Conservation (phyloP, 35 echinoderm and acorn worm genomes). For the Stichopus chloronotus region DNA sequence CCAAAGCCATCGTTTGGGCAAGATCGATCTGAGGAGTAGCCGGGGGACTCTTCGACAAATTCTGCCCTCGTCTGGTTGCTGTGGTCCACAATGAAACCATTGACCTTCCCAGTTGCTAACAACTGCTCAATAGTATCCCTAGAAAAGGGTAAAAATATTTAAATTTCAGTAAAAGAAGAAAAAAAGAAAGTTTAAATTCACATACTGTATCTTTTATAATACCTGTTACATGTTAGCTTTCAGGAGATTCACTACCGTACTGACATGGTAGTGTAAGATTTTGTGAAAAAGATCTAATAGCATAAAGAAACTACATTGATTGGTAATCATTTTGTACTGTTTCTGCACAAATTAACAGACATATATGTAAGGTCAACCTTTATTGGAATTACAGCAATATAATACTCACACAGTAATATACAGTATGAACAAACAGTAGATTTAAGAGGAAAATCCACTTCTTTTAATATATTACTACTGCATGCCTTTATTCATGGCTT, state of each 20-base stretch:
- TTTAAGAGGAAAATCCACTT: too few relatives aligned
- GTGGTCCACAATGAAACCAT: conserved; percentile 80
- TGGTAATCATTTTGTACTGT: neutral
- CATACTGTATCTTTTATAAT: neutral
- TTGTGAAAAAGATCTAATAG: neutral
- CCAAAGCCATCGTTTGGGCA: conserved; percentile 95
- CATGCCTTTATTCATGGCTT: too few relatives aligned
- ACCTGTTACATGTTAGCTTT: neutral
- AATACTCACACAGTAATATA: too few relatives aligned
- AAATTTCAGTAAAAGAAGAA: neutral
- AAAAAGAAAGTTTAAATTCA: neutral
- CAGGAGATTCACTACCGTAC: neutral
- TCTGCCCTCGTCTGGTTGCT: conserved; percentile 32
- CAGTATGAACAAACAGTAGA: too few relatives aligned
- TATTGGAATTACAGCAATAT: too few relatives aligned
- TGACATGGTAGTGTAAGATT: neutral
- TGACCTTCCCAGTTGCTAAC: conserved; percentile 71
- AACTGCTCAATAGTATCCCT: conserved; percentile 64
- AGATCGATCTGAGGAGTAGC: conserved; percentile 76
- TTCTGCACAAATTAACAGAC: too few relatives aligned
- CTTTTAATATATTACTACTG: too few relatives aligned
- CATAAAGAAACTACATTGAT: neutral
- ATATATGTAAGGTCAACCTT: too few relatives aligned
- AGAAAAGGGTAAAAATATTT: neutral
- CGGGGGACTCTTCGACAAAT: conserved; percentile 26